Conservation (phyloP, 2,113 vertebrate species). For the Brachionichthys hirsutus region DNA sequence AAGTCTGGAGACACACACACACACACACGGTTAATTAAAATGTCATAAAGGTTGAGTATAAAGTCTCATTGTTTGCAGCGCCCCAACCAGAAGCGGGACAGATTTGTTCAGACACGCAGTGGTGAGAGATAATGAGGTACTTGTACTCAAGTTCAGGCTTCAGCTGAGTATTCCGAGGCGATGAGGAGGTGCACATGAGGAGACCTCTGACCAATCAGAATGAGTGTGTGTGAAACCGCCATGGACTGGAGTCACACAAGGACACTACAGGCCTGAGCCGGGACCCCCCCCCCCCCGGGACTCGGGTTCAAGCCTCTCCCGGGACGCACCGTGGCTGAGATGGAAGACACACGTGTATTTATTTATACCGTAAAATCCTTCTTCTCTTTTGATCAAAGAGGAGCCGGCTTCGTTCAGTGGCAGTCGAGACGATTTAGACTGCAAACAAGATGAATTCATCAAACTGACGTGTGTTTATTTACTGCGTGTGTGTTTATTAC, state of each 20-base stretch:
- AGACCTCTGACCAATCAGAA: no score
- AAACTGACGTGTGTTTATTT: constrained; percentile 20
- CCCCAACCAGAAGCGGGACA: not conserved
- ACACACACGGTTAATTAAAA: constrained; percentile 23
- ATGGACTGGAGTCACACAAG: no score
- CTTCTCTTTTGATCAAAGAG: not conserved
- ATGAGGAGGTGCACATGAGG: no score
- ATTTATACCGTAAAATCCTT: not conserved
- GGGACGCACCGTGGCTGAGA: not conserved
- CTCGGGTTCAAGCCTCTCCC: not conserved
- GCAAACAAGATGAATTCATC: constrained; percentile 20
- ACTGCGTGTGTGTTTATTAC: not conserved
- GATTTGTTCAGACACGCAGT: no score
- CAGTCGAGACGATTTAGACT: not conserved
- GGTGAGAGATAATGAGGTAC: no score
- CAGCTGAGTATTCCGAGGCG: no score
- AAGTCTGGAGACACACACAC: not conserved
- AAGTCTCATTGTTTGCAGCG: not conserved
- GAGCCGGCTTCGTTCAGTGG: not conserved
- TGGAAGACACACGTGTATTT: constrained; percentile 6
- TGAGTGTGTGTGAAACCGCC: no score
- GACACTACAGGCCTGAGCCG: no score
- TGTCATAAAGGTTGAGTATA: constrained; percentile 6
- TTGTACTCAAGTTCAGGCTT: no score
- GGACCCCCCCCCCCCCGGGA: no score